Conservation (phyloP, 2,888 invertebrate genomes). For the Melikaiella ostensackeni region DNA sequence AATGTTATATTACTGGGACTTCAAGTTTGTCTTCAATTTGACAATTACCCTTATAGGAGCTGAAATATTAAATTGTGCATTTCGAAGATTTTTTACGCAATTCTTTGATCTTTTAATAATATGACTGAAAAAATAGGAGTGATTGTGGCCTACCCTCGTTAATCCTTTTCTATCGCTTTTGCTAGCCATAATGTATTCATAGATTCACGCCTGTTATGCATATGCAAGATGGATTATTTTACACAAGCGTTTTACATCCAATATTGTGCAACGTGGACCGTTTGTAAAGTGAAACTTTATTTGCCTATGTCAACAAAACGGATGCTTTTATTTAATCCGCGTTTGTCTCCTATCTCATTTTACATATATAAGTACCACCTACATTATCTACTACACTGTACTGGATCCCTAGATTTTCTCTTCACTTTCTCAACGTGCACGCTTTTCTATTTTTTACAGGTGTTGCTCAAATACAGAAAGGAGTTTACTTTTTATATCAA, state of each 20-base stretch:
- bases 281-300: constrained; percentile 47
- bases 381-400: constrained; percentile 44
- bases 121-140: no score
- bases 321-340: constrained; percentile 49
- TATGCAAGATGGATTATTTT: constrained; percentile 41
- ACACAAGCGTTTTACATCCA: constrained; percentile 45
- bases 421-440: constrained; percentile 41
- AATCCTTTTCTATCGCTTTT: no score
- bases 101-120: no score
- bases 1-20: no score
- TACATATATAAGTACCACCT: constrained; percentile 48
- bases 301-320: constrained; percentile 54
- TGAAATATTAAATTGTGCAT: no score
- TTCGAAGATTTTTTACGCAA: no score
- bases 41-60: no score
- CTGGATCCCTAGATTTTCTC: constrained; percentile 49
- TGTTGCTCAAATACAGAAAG: background rate
- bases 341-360: constrained; percentile 51
- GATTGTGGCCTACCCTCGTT: no score
- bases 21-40: no score
- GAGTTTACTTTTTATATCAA: background rate
- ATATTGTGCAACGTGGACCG: constrained; percentile 47
- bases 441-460: constrained; percentile 11
- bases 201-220: constrained; percentile 46
- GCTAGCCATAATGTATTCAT: background rate